Conservation (phyloP, 2,113 vertebrate genomes). For the Leptocoma aspasia region DNA sequence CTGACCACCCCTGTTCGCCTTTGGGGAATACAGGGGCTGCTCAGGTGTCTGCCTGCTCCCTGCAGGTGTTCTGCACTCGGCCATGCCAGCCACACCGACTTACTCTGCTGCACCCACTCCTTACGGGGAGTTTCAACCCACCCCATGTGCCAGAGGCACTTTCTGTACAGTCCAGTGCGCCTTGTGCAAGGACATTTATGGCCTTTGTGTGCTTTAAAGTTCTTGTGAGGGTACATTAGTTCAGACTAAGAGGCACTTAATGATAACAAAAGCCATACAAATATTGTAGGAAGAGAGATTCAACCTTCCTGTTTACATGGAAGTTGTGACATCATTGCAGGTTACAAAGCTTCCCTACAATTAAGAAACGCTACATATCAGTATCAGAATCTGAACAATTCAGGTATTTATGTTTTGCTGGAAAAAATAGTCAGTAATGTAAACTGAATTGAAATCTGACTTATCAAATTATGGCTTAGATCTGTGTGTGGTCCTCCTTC, state of each 20-base stretch:
- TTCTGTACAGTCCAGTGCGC: rapidly evolving
- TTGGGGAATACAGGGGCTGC: background rate
- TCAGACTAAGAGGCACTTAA: background rate
- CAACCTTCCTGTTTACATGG: constrained; percentile 17
- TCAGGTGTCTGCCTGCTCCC: background rate
- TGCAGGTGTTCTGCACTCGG: background rate
- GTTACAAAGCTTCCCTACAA: background rate
- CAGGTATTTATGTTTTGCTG: background rate
- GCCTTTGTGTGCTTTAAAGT: background rate
- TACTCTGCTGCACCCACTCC: background rate
- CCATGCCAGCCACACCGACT: rapidly evolving
- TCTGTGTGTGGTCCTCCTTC: constrained; percentile 2
- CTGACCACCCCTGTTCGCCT: rapidly evolving
- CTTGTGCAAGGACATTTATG: rapidly evolving
- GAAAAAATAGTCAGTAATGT: background rate
- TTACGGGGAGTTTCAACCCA: background rate
- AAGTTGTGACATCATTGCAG: background rate
- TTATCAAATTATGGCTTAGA: background rate
- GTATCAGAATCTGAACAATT: background rate
- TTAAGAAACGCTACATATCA: background rate
- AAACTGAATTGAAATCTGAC: background rate
- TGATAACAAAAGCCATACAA: background rate
- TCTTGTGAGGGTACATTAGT: background rate
- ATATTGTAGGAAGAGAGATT: background rate
- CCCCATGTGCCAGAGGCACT: background rate